phyloP scores from a whole-genome alignment of 2,888 invertebrate species.

The Lysandra bellargus region DNA sequence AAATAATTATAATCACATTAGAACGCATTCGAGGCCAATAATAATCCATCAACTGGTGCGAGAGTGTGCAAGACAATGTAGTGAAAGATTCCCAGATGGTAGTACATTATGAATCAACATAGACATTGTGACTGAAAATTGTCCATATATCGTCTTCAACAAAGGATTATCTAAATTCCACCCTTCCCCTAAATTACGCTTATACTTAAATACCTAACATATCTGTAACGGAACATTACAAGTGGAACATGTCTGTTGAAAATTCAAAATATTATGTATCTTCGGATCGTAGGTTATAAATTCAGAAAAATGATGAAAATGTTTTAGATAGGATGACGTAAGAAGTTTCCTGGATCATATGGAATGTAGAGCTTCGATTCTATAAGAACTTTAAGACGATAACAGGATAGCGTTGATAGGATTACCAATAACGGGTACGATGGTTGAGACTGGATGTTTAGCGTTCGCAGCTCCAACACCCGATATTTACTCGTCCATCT shows the following conservation, averaged over 20 bases:
- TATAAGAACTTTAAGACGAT: neutral
- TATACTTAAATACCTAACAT: neutral
- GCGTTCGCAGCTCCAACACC: neutral
- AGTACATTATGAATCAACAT: neutral
- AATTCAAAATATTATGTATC: neutral
- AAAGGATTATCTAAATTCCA: neutral
- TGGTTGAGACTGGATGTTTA: constrained; percentile 2
- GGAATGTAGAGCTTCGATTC: neutral
- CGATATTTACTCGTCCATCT: neutral
- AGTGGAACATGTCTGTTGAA: neutral
- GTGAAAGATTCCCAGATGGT: neutral
- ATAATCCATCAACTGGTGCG: neutral
- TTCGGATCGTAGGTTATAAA: neutral
- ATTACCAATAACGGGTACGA: neutral
- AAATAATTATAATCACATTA: constrained; percentile 3
- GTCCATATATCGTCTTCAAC: neutral
- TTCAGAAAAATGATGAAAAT: neutral
- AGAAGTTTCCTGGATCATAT: neutral
- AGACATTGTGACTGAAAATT: neutral
- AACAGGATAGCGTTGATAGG: constrained; percentile 1
- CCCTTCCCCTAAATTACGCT: neutral
- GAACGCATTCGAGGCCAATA: constrained; percentile 19
- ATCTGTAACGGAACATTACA: neutral
- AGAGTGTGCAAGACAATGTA: neutral
- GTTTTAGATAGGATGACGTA: neutral